Evolutionary conservation across 2,888 invertebrate genomes (phyloP), one percentile per base, ranked within the genome.

Genomic region (Uropetala carovei): DNA sequence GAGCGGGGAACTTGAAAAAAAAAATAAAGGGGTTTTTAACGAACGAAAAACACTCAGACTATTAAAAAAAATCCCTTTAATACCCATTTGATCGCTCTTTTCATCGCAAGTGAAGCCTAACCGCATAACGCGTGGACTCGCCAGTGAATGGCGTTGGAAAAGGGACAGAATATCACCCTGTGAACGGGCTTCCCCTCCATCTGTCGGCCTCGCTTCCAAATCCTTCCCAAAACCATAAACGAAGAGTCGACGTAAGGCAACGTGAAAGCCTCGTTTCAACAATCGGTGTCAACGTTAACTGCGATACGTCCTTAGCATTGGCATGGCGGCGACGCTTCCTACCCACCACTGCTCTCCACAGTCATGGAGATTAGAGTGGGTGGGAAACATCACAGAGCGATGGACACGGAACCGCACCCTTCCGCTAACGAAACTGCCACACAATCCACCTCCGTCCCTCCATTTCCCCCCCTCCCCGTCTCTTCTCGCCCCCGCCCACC

Each of bases 351-450:
- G 64, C 18, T 16, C 18, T 16, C n/a, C 5, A 18, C 18, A 18
- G 64, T 16, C 18, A 64, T 11, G 64, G 64, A 64, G 64, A 64
- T 43, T 3, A 13, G 11, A 11, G 7, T 8, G 64, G 64, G 43
- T 7, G 64, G 64, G 64, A 64, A 64, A 11, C 18, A 10, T n/a
- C 18, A 13, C 16, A n/a, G 64, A n/a, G 64, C 18, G 64, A n/a
- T 18, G 18, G n/a, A n/a, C 30, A 30, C 8, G 82, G 30, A 43
- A 18, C 18, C 82, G 82, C 43, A 64, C 82, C 82, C 82, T 82
- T 43, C 82, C 82, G 82, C 30, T 82, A 18, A 30, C 82, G 82
- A 82, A 82, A 82, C 82, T 43, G 43, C 82, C 75, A n/a, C 83
- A 83, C 56, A 83, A 56, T 83, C 43, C 57, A 83, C 83, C 83